A percentile compares a stretch with the other conserved stretches of the same genome.
Conservation (phyloP, 2,113 vertebrate species). For the Cacatua alba region DNA sequence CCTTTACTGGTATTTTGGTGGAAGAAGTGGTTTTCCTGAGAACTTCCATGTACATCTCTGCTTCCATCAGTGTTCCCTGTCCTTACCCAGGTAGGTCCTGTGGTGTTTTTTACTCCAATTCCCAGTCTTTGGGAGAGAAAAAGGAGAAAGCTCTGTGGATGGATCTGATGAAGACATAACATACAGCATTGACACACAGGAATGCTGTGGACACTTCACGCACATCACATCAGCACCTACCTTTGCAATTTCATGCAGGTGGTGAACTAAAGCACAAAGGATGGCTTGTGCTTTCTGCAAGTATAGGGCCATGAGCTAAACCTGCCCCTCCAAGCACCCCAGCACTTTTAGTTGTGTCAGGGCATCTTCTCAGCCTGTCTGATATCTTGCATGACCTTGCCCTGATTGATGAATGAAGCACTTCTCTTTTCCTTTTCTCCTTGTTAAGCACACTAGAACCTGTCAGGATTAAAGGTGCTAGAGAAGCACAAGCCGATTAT, state of each 20-base stretch:
- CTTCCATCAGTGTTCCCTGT: background rate
- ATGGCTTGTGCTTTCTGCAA: background rate
- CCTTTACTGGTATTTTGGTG: background rate
- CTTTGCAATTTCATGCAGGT: background rate
- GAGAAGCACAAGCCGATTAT: conserved; percentile 42
- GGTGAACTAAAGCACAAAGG: background rate
- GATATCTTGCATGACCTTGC: conserved; percentile 3
- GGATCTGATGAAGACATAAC: background rate
- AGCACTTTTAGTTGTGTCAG: background rate
- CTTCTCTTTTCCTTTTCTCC: background rate
- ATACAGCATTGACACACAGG: background rate
- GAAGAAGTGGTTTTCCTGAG: background rate
- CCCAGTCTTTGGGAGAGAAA: background rate
- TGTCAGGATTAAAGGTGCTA: conserved; percentile 30
- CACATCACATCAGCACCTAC: background rate
- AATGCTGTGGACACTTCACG: background rate
- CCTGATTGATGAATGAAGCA: background rate
- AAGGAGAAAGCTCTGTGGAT: background rate
- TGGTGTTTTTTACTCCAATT: background rate
- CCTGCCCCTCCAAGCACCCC: background rate
- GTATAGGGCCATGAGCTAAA: background rate
- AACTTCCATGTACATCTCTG: background rate
- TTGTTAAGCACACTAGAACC: background rate
- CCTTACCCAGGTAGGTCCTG: background rate
- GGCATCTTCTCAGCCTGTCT: background rate